phyloP scores from a whole-genome alignment of 2,113 vertebrate genomes.

The Elachura formosa region DNA sequence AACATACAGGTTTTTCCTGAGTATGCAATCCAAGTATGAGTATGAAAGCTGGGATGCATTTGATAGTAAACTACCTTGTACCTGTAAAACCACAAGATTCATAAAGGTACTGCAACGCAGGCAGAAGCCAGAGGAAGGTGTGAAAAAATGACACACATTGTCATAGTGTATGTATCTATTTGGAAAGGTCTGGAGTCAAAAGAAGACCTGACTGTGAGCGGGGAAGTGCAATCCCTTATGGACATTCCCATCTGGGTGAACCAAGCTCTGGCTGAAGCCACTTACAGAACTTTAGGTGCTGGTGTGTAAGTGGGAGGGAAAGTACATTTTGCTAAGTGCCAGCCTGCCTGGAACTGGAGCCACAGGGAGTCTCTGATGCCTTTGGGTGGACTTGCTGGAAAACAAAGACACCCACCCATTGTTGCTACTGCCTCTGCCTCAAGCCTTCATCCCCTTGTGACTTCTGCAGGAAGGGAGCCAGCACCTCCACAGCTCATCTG shows the following conservation, averaged over 20 bases:
- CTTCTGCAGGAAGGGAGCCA: neutral
- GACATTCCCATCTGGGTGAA: neutral
- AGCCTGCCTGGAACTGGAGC: neutral
- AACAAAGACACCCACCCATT: neutral
- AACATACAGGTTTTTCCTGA: neutral
- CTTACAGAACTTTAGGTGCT: neutral
- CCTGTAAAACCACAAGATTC: slow-evolving; percentile 10
- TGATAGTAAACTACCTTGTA: neutral
- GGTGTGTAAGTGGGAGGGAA: neutral
- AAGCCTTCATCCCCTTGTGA: neutral
- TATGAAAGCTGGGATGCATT: neutral
- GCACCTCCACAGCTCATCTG: neutral
- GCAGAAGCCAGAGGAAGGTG: neutral
- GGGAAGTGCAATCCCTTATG: neutral
- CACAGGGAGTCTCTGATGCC: neutral
- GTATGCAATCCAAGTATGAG: neutral
- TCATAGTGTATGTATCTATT: neutral
- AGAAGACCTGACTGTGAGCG: accelerated
- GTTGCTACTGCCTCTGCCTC: neutral
- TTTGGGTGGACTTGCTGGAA: neutral
- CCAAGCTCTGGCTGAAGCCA: neutral
- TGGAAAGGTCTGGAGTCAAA: neutral
- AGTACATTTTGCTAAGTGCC: accelerated
- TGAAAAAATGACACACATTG: neutral
- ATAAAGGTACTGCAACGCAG: neutral